phyloP scores from a whole-genome alignment of 2,797 vertebrate genomes.

The Monodelphis domestica region DNA sequence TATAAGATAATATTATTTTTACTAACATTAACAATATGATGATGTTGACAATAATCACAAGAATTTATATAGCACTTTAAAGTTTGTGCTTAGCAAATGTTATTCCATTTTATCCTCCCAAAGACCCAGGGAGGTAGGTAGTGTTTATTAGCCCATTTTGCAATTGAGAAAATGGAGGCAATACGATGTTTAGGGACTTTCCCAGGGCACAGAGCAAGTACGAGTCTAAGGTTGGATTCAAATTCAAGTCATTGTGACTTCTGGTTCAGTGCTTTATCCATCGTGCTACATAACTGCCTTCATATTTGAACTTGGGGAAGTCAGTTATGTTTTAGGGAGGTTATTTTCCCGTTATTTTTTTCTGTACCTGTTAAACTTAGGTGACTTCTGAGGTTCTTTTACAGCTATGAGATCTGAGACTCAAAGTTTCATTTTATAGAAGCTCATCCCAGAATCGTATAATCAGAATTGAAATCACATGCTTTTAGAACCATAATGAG shows the following conservation, averaged over 20 bases:
- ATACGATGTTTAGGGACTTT: background rate
- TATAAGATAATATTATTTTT: background rate
- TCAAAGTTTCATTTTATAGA: constrained; percentile 10
- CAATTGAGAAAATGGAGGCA: background rate
- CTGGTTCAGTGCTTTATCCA: background rate
- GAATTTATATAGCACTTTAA: background rate
- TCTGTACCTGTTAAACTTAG: background rate
- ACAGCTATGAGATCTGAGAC: background rate
- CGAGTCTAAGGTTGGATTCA: background rate
- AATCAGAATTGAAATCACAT: background rate
- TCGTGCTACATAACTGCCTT: background rate
- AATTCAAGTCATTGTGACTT: background rate
- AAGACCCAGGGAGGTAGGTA: background rate
- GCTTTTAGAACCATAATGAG: constrained; percentile 30
- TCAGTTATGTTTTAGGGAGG: background rate
- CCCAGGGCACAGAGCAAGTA: background rate
- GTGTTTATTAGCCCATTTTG: background rate
- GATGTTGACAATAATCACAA: background rate
- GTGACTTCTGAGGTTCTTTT: background rate
- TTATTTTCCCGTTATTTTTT: background rate
- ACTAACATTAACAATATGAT: background rate
- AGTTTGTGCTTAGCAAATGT: background rate
- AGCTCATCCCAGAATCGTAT: background rate
- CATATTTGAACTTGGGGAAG: background rate
- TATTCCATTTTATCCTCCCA: background rate